Evolutionary conservation across 1,140 invertebrate genomes (phyloP).

Genomic region (Lasioglossum baleicum): DNA sequence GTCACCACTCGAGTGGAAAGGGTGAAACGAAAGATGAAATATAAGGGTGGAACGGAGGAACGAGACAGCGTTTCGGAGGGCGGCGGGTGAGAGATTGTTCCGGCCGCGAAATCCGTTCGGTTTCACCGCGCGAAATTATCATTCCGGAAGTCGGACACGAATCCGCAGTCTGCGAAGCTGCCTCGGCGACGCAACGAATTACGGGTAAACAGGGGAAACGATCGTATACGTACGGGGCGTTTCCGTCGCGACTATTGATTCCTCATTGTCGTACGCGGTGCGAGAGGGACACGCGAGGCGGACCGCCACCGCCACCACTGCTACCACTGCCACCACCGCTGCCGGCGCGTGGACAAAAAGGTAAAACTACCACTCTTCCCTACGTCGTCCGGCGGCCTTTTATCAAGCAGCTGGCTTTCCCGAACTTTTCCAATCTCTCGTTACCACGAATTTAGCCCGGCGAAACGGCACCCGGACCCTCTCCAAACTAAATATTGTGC

Average conservation of each 20-base stretch:
- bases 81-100: not conserved
- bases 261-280: conserved; percentile 52
- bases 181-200: conserved; percentile 41
- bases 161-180: conserved; percentile 46
- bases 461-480: not conserved
- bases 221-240: conserved; percentile 45
- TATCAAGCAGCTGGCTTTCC: conserved; percentile 26
- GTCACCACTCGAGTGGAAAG: no score
- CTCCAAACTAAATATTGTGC: not conserved
- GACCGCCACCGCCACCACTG: not conserved
- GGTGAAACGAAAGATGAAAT: no score
- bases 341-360: conserved; percentile 7
- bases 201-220: conserved; percentile 49
- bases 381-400: not conserved
- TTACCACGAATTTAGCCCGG: not conserved
- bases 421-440: conserved; percentile 21
- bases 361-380: not conserved
- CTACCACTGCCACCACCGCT: not conserved
- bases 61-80: no score
- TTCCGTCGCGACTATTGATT: conserved; percentile 60
- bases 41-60: no score
- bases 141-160: conserved; percentile 55
- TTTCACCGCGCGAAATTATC: conserved; percentile 55
- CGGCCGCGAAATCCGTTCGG: not conserved
- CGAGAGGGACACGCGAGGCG: conserved; percentile 50